Evolutionary conservation across 1,140 invertebrate genomes (phyloP).

Genomic region (Hylaeus anthracinus): DNA sequence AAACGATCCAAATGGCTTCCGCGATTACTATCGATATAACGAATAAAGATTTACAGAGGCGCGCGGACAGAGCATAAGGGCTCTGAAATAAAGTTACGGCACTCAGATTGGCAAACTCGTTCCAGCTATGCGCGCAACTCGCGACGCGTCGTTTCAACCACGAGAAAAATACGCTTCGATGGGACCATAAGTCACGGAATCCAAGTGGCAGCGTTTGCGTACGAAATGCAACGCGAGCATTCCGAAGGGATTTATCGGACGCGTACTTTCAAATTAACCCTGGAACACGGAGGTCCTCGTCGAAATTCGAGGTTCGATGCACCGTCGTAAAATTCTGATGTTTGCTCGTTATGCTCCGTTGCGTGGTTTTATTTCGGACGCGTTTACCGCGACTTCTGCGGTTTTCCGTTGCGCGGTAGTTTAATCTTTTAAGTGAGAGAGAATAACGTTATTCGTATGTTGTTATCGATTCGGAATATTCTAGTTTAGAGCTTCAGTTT

Average conservation of each 20-base stretch:
- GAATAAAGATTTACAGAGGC: slow-evolving; percentile 46
- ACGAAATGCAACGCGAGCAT: neutral
- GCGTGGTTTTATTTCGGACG: neutral
- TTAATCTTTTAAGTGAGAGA: no score
- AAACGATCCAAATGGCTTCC: no score
- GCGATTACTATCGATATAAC: slow-evolving; percentile 43
- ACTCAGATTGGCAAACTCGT: slow-evolving; percentile 55
- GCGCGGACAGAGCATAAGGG: neutral
- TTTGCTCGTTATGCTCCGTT: neutral
- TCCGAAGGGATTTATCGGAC: slow-evolving; percentile 27
- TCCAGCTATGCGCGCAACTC: slow-evolving; percentile 7
- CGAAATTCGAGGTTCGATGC: slow-evolving; percentile 1
- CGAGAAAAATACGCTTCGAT: slow-evolving; percentile 43
- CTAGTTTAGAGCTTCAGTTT: no score
- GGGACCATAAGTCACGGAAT: slow-evolving; percentile 30
- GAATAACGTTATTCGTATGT: no score
- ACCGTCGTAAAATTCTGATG: slow-evolving; percentile 1
- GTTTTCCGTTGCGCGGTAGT: no score
- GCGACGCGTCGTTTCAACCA: neutral
- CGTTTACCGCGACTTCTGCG: neutral
- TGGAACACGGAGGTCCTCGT: neutral
- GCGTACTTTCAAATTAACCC: slow-evolving; percentile 25
- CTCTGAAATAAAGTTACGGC: slow-evolving; percentile 27
- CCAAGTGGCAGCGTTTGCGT: slow-evolving; percentile 33
- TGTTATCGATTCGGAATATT: no score